phyloP scores from a whole-genome alignment of 2,797 vertebrate species.

The Sebastes itinus region DNA sequence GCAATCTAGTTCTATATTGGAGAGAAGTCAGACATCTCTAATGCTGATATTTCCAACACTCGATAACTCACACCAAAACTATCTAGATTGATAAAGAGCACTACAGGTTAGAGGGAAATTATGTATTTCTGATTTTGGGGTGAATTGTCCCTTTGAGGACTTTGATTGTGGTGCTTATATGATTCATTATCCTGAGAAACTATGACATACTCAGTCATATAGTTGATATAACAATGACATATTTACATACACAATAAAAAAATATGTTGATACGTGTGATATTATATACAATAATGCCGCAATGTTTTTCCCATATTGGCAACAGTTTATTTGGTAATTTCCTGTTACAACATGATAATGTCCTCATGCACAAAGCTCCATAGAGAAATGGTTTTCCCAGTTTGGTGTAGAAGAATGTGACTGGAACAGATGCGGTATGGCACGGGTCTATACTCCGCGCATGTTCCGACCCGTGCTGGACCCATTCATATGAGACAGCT shows the following conservation, averaged over 20 bases:
- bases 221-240: no score
- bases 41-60: no score
- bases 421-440: not conserved
- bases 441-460: not conserved
- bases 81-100: no score
- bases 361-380: not conserved
- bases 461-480: not conserved
- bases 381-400: not conserved
- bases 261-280: not conserved
- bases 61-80: no score
- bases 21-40: no score
- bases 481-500: not conserved
- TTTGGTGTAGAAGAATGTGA: not conserved
- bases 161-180: no score
- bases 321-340: not conserved
- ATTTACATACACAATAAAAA: no score
- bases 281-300: not conserved
- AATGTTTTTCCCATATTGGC: not conserved
- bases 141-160: rapidly evolving
- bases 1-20: no score
- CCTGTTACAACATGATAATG: not conserved
- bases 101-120: no score
- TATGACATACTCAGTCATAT: no score
- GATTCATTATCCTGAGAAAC: no score
- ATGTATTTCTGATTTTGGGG: no score